phyloP scores from a whole-genome alignment of 2,113 vertebrate species.

The Daphoenositta chrysoptera region DNA sequence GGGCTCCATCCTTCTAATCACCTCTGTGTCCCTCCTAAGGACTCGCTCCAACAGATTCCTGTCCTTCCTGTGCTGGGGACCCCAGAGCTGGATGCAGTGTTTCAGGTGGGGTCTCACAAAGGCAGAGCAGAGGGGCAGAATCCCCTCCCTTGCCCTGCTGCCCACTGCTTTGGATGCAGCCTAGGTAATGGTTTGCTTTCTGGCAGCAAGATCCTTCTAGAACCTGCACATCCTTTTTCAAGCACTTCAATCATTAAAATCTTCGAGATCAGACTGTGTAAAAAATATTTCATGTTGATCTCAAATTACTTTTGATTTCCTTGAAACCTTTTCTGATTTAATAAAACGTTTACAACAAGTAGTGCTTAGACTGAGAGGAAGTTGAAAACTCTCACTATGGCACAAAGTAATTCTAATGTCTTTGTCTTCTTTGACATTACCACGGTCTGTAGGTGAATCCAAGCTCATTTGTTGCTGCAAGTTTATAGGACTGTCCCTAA shows the following conservation, averaged over 20 bases:
- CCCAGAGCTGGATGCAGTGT: neutral
- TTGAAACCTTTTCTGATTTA: neutral
- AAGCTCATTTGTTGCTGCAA: neutral
- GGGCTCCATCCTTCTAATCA: neutral
- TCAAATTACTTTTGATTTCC: neutral
- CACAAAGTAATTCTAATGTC: neutral
- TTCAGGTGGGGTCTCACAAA: neutral
- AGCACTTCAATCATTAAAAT: neutral
- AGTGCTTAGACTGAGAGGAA: neutral
- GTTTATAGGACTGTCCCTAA: neutral
- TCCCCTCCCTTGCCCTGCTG: neutral
- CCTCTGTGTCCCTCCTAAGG: neutral
- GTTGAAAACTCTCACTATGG: neutral
- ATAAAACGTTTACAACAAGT: neutral
- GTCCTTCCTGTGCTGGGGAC: neutral
- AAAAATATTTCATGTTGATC: neutral
- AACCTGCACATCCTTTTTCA: neutral
- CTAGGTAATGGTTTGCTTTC: neutral
- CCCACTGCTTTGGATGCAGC: rapidly evolving
- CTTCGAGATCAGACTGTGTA: neutral
- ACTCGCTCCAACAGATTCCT: neutral
- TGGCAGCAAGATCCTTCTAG: neutral
- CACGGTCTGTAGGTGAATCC: neutral
- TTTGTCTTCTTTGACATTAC: neutral
- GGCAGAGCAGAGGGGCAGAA: neutral